These are phyloP conservation scores for Gryllus longicercus DNA, from an alignment of 2,888 invertebrate genomes.

Conservation along the genomic window DNA sequence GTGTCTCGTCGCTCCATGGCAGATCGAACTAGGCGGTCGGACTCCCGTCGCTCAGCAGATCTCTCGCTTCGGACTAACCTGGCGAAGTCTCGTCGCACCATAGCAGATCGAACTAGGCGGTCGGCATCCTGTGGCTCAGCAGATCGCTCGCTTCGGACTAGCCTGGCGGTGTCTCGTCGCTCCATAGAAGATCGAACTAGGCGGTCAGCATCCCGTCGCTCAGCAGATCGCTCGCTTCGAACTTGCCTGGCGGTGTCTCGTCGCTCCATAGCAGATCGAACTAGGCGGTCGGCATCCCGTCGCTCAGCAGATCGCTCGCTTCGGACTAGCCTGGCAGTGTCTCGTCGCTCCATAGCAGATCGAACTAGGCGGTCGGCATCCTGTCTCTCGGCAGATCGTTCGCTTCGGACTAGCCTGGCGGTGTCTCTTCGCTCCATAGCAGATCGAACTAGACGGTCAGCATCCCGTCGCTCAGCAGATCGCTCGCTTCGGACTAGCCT, in stretches of 20 bases:
- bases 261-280: neutral
- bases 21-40: neutral
- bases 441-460: no score
- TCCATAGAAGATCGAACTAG: neutral
- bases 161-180: neutral
- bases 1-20: neutral
- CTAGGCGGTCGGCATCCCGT: neutral
- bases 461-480: no score
- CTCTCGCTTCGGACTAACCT: neutral
- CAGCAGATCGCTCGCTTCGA: neutral
- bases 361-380: neutral
- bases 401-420: neutral
- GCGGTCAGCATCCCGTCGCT: neutral
- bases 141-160: neutral
- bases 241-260: neutral
- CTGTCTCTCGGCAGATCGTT: neutral
- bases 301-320: neutral
- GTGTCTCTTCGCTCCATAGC: neutral
- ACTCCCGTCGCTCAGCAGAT: neutral
- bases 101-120: neutral
- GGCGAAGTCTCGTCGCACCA: neutral
- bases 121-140: neutral
- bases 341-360: neutral
- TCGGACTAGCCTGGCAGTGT: neutral
- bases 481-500: neutral